Evolutionary conservation across 23 tunicate genomes (phyloP).

Genomic region (Phallusia fumigata): DNA sequence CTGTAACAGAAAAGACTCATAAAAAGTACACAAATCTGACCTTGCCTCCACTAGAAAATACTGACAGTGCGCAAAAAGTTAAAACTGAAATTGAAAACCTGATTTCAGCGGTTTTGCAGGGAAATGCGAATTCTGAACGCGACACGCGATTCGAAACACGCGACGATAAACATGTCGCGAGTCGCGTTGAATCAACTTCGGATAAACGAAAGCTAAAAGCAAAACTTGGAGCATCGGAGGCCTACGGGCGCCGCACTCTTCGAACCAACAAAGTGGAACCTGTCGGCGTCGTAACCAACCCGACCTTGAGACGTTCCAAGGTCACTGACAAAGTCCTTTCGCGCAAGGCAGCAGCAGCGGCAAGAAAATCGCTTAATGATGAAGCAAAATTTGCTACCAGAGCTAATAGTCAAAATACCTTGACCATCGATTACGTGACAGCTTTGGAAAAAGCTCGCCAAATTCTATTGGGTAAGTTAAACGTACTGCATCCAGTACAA

Average conservation of each 20-base stretch:
- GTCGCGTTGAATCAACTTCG: background rate
- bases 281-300: background rate
- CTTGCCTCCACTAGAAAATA: conserved; percentile 4
- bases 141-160: background rate
- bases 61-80: background rate
- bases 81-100: background rate
- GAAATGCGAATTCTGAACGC: background rate
- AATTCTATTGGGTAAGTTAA: conserved; percentile 16
- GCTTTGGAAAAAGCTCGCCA: conserved; percentile 36
- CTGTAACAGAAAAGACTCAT: background rate
- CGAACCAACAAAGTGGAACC: background rate
- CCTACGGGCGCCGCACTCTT: background rate
- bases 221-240: background rate
- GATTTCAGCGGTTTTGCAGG: background rate
- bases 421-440: background rate
- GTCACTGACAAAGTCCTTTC: background rate
- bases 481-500: background rate
- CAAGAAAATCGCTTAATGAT: background rate
- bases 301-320: background rate
- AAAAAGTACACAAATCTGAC: background rate
- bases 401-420: background rate
- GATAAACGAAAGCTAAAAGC: background rate
- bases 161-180: background rate
- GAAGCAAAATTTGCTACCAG: background rate
- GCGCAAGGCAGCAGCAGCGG: background rate